phyloP scores from a whole-genome alignment of 1,140 invertebrate species.

The Bombyx mandarina region DNA sequence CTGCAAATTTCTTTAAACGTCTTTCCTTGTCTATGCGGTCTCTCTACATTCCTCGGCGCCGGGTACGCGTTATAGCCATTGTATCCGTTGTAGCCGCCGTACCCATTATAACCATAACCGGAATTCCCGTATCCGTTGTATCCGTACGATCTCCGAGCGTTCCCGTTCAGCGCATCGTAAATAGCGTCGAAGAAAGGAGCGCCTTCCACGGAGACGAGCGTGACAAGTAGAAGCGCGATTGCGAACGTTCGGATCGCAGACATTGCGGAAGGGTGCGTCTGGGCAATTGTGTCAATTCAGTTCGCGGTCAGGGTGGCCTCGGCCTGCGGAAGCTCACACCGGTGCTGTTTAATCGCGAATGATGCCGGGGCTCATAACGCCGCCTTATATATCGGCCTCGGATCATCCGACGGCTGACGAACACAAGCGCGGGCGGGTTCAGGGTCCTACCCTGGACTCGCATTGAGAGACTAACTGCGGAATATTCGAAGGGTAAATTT shows the following conservation, averaged over 20 bases:
- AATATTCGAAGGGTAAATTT: conserved; percentile 31
- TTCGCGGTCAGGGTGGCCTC: conserved; percentile 52
- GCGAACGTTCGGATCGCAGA: conserved; percentile 32
- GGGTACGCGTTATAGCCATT: conserved; percentile 26
- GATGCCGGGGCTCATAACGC: conserved; percentile 49
- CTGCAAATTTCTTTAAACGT: conserved; percentile 64
- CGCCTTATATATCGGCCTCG: conserved; percentile 66
- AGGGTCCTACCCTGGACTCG: conserved; percentile 60
- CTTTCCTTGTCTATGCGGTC: conserved; percentile 43
- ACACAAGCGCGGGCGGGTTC: conserved; percentile 50
- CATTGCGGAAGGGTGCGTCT: conserved; percentile 56
- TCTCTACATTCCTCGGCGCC: conserved; percentile 24
- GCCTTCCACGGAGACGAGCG: conserved; percentile 28
- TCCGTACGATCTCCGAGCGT: conserved; percentile 47
- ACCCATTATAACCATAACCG: conserved; percentile 17
- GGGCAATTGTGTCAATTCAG: conserved; percentile 58
- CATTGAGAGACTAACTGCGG: conserved; percentile 30
- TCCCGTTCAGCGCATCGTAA: conserved; percentile 58
- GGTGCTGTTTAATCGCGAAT: conserved; percentile 55
- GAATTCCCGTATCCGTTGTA: conserved; percentile 44
- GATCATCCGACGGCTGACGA: conserved; percentile 52
- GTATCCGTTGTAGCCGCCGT: conserved; percentile 15
- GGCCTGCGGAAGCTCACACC: conserved; percentile 52
- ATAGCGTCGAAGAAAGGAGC: conserved; percentile 57
- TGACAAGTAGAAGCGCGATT: conserved; percentile 25